Evolutionary conservation across 2,113 vertebrate genomes (phyloP).

Genomic region (Otolemur garnettii): DNA sequence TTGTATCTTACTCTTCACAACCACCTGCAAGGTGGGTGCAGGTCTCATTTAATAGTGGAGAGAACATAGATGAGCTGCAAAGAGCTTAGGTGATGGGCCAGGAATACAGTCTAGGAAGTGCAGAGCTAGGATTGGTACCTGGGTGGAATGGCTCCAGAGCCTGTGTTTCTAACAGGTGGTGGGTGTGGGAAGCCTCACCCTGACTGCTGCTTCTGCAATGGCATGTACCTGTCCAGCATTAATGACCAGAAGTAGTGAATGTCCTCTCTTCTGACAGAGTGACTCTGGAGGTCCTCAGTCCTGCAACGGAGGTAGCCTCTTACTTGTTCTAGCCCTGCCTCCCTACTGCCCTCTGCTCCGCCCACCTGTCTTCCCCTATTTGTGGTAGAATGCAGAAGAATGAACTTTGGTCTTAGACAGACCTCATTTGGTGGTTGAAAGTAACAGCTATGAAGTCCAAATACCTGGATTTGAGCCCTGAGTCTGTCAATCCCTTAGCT

Average conservation of each 20-base stretch:
- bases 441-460: not conserved
- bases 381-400: not conserved
- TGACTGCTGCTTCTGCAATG: not conserved
- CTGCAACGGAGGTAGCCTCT: not conserved
- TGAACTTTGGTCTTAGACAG: not conserved
- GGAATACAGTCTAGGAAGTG: not conserved
- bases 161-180: accelerated
- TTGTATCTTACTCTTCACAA: not conserved
- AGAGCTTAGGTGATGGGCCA: not conserved
- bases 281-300: not conserved
- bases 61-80: not conserved
- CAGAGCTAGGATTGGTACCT: not conserved
- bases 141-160: too few species aligned
- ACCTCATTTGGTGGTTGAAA: not conserved
- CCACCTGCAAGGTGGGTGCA: not conserved
- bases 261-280: not conserved
- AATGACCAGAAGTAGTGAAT: not conserved
- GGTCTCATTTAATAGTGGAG: not conserved
- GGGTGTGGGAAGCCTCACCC: accelerated
- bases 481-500: not conserved
- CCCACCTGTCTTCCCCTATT: not conserved
- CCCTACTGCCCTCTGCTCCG: too few species aligned
- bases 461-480: not conserved
- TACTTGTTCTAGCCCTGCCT: not conserved
- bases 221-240: not conserved